Evolutionary conservation across 2,888 invertebrate species (phyloP).

Genomic region (Lasius platythorax): DNA sequence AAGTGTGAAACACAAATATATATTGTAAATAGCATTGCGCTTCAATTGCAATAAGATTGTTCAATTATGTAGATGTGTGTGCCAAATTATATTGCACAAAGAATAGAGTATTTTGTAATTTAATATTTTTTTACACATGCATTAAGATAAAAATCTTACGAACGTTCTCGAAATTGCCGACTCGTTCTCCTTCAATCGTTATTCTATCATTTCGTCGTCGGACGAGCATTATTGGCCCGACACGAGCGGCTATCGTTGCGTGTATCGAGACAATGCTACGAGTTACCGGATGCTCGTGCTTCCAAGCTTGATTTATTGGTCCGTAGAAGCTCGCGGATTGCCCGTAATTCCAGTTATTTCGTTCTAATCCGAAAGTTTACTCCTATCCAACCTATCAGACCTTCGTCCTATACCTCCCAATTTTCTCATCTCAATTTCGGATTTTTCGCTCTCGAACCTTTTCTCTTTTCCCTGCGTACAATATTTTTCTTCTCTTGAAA

Average conservation of each 20-base stretch:
- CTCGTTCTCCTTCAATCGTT: conserved; percentile 33
- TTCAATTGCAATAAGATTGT: background rate
- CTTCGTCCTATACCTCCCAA: conserved; percentile 20
- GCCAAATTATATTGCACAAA: background rate
- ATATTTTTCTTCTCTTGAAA: background rate
- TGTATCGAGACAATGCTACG: conserved; percentile 78
- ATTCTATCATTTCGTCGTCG: conserved; percentile 64
- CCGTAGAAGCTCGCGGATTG: conserved; percentile 80
- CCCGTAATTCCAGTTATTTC: conserved; percentile 79
- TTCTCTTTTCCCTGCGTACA: background rate
- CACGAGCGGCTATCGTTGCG: conserved; percentile 72
- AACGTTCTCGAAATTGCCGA: conserved; percentile 13
- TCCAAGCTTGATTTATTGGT: conserved; percentile 80
- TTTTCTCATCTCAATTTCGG: conserved; percentile 43
- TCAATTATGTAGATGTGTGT: background rate
- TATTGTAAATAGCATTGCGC: background rate
- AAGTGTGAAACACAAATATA: background rate
- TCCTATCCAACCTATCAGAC: conserved; percentile 66
- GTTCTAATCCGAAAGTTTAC: conserved; percentile 72
- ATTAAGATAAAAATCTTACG: conserved; percentile 3
- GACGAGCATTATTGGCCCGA: conserved; percentile 64
- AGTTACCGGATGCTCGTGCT: conserved; percentile 78
- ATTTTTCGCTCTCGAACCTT: background rate
- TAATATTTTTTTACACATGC: background rate
- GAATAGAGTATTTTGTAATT: background rate